Evolutionary conservation across 2,113 vertebrate species (phyloP).

Genomic region (Pituophis catenifer): DNA sequence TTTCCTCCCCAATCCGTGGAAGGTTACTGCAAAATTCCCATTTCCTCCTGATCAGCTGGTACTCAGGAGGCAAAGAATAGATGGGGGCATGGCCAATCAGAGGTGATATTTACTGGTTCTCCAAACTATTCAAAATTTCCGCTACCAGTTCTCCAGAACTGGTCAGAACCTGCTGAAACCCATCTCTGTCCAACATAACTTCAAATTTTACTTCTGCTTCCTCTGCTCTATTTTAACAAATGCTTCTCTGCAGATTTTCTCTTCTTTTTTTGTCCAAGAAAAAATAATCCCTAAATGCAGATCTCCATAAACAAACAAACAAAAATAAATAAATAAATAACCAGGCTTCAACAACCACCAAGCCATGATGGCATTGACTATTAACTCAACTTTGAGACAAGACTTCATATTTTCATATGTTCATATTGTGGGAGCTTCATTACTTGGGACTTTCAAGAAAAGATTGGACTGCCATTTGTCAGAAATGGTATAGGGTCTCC

Average conservation of each 20-base stretch:
- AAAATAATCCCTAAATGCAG: not conserved
- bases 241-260: not conserved
- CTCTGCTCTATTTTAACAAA: not conserved
- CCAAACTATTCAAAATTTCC: too few species aligned
- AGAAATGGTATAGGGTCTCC: too few species aligned
- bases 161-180: too few species aligned
- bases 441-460: too few species aligned
- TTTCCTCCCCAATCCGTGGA: too few species aligned
- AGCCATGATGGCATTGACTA: not conserved
- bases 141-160: too few species aligned
- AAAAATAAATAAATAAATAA: not conserved
- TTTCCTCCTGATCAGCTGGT: too few species aligned
- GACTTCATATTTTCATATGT: not conserved
- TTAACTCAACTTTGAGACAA: not conserved
- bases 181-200: not conserved
- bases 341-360: not conserved
- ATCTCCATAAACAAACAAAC: not conserved
- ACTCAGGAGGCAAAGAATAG: too few species aligned
- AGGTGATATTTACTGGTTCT: too few species aligned
- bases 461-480: too few species aligned
- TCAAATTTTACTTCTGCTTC: not conserved
- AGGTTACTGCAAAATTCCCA: too few species aligned
- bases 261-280: not conserved
- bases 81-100: too few species aligned
- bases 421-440: not conserved